Percentiles rank a stretch among this genome's conserved stretches.
These are phyloP conservation scores for Rhinopithecus roxellana DNA, from an alignment of 2,113 vertebrate species.

Conservation along the genomic window DNA sequence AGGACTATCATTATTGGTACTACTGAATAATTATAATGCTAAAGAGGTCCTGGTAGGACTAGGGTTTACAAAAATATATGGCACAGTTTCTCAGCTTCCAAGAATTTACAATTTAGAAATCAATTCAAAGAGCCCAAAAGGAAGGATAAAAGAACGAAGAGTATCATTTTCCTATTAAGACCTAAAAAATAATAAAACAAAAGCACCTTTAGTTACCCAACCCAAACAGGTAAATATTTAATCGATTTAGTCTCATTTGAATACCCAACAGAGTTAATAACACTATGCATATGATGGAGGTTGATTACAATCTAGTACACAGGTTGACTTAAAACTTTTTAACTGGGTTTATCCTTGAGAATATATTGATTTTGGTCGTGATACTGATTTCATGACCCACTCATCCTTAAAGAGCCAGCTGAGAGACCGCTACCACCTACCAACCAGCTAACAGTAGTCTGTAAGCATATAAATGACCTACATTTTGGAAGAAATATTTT, in stretches of 20 bases:
- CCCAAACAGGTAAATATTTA: background rate
- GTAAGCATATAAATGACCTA: slow-evolving; percentile 20
- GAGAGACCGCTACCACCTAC: background rate
- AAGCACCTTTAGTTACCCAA: slow-evolving; percentile 6
- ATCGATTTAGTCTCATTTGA: slow-evolving; percentile 23
- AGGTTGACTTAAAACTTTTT: background rate
- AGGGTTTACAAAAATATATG: background rate
- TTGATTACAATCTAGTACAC: slow-evolving; percentile 13
- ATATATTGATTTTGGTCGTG: background rate
- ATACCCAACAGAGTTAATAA: background rate
- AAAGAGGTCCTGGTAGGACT: background rate
- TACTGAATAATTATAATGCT: slow-evolving; percentile 6
- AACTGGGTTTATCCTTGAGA: background rate
- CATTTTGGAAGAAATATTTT: slow-evolving; percentile 48
- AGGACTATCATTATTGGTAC: background rate
- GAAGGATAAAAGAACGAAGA: slow-evolving; percentile 25
- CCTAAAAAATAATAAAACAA: slow-evolving; percentile 25
- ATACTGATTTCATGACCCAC: background rate
- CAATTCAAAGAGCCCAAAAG: background rate
- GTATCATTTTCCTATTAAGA: background rate
- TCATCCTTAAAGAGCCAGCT: background rate
- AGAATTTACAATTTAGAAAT: slow-evolving; percentile 53
- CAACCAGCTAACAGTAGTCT: background rate
- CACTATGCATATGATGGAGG: background rate
- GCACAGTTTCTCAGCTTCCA: background rate